A percentile compares a stretch with the other conserved stretches of the same genome.
Conservation (phyloP, 2,888 invertebrate species). For the Catonia carolina region DNA sequence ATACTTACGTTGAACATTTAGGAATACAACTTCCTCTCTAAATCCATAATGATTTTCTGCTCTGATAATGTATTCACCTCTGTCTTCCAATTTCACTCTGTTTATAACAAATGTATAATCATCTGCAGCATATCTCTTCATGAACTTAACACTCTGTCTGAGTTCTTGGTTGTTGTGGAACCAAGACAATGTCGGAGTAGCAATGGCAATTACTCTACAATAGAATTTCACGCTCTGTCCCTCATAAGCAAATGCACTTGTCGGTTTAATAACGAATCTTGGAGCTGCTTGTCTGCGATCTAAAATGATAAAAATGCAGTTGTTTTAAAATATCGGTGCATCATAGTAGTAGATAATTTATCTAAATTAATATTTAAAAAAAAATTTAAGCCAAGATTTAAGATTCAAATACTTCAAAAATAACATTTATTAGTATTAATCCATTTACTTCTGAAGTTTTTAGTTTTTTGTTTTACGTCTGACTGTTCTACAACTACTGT, state of each 20-base stretch:
- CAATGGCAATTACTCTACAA: slow-evolving; percentile 91
- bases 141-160: slow-evolving; percentile 95
- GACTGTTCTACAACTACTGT: too few species aligned
- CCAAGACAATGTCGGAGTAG: slow-evolving; percentile 94
- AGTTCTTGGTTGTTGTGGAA: slow-evolving; percentile 87
- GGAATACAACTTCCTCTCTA: slow-evolving; percentile 91
- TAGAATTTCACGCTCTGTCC: slow-evolving; percentile 97
- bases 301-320: slow-evolving; percentile 44
- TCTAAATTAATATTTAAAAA: background rate
- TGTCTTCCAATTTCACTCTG: slow-evolving; percentile 88
- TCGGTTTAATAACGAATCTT: slow-evolving; percentile 94
- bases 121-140: slow-evolving; percentile 95
- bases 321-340: slow-evolving; percentile 1
- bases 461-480: too few species aligned
- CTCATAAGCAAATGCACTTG: slow-evolving; percentile 92
- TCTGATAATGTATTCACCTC: slow-evolving; percentile 94
- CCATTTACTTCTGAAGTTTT: too few species aligned
- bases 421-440: background rate
- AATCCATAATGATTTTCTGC: slow-evolving; percentile 96
- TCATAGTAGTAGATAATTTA: background rate
- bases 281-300: slow-evolving; percentile 97
- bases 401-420: background rate
- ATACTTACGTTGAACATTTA: slow-evolving; percentile 91
- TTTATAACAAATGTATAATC: slow-evolving; percentile 98
- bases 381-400: background rate